phyloP scores from a whole-genome alignment of 2,797 vertebrate species.

The Manis crassicaudata region DNA sequence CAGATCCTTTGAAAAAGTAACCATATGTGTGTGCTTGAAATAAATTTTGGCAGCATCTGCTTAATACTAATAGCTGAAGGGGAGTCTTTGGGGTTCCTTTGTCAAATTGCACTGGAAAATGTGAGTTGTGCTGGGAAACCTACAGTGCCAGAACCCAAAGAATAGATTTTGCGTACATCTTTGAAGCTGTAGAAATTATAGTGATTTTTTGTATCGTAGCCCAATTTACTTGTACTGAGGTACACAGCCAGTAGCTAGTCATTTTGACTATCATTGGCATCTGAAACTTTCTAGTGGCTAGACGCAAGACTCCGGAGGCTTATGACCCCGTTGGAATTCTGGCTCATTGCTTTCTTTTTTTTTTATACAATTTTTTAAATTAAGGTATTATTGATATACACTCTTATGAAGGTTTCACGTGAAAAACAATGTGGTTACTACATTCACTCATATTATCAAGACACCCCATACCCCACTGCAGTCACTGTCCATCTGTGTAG shows the following conservation, averaged over 20 bases:
- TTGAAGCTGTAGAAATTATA: neutral
- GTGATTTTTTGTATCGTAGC: neutral
- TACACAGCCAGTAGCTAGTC: neutral
- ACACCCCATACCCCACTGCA: too few species aligned
- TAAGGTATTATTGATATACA: too few species aligned
- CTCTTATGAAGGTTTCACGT: too few species aligned
- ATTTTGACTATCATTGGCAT: neutral
- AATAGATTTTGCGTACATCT: neutral
- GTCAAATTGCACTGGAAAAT: slow-evolving; percentile 5
- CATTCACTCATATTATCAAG: too few species aligned
- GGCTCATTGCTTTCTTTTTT: neutral
- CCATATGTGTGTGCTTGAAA: neutral
- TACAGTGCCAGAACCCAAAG: neutral
- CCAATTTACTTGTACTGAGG: neutral
- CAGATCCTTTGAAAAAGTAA: neutral
- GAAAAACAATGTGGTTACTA: too few species aligned
- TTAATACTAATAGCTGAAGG: slow-evolving; percentile 11
- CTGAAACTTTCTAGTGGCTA: neutral
- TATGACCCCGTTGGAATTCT: slow-evolving; percentile 17
- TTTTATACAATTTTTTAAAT: too few species aligned
- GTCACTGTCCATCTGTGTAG: too few species aligned
- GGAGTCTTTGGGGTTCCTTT: slow-evolving; percentile 1
- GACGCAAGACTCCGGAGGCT: neutral
- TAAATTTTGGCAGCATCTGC: neutral
- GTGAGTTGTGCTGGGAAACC: neutral